These are phyloP conservation scores for Bubo bubo DNA, from an alignment of 2,113 vertebrate genomes.

Conservation along the genomic window DNA sequence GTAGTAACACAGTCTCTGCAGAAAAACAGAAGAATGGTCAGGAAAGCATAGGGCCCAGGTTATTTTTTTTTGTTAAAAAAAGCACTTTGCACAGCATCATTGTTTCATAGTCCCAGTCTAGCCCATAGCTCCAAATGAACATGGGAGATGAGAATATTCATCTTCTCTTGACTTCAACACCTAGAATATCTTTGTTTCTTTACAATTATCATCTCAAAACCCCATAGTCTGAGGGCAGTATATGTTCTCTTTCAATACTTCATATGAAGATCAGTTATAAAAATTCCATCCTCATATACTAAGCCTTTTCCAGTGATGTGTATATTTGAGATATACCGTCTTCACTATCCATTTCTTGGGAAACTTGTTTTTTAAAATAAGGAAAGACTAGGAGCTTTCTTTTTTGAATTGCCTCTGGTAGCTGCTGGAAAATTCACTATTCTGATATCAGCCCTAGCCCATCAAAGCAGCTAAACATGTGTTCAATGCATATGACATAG, in stretches of 20 bases:
- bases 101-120: background rate
- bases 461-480: background rate
- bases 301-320: background rate
- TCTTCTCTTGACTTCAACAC: background rate
- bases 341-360: background rate
- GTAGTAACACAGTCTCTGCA: background rate
- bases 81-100: background rate
- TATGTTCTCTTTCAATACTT: background rate
- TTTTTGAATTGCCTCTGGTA: background rate
- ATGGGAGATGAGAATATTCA: background rate
- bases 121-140: background rate
- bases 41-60: fast-evolving
- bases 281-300: background rate
- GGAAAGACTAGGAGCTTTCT: background rate
- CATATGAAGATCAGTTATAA: background rate
- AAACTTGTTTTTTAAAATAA: background rate
- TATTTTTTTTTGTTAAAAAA: background rate
- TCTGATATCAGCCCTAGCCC: background rate
- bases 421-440: background rate
- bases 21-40: background rate
- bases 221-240: background rate
- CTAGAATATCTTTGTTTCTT: background rate
- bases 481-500: background rate
- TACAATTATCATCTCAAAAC: background rate
- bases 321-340: background rate